Evolutionary conservation across 1,140 invertebrate species (phyloP).

Genomic region (Microvelia longipes): DNA sequence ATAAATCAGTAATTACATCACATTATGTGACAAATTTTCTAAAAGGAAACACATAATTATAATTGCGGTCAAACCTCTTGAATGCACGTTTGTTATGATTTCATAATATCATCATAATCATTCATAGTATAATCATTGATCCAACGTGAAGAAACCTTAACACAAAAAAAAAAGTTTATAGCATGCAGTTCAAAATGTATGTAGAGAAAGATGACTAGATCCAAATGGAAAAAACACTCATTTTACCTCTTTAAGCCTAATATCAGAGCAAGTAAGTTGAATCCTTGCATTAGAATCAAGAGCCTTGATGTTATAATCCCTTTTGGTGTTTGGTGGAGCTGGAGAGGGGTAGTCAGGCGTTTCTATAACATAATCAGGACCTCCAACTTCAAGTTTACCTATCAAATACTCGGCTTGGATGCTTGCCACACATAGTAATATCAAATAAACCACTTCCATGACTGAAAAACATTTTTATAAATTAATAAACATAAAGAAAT

Average conservation of each 20-base stretch:
- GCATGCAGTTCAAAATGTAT: background rate
- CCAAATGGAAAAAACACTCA: background rate
- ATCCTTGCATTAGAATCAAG: background rate
- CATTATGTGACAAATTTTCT: too few species aligned
- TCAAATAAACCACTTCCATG: background rate
- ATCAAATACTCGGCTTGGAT: background rate
- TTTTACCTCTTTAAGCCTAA: background rate
- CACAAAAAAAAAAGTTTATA: background rate
- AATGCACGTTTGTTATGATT: too few species aligned
- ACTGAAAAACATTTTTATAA: too few species aligned
- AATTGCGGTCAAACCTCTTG: too few species aligned
- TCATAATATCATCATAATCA: too few species aligned
- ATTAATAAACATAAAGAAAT: too few species aligned
- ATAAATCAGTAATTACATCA: too few species aligned
- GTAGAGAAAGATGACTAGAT: background rate
- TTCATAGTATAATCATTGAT: too few species aligned
- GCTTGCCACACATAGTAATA: background rate
- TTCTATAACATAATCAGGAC: background rate
- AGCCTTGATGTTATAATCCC: background rate
- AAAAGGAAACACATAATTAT: too few species aligned
- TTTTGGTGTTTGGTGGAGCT: background rate
- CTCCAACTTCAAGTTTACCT: background rate
- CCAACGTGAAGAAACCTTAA: too few species aligned
- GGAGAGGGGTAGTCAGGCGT: background rate
- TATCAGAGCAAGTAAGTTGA: background rate